Percentiles rank a stretch among this genome's conserved stretches.
Conservation (phyloP, 1,140 invertebrate genomes). For the Palaemon carinicauda region DNA sequence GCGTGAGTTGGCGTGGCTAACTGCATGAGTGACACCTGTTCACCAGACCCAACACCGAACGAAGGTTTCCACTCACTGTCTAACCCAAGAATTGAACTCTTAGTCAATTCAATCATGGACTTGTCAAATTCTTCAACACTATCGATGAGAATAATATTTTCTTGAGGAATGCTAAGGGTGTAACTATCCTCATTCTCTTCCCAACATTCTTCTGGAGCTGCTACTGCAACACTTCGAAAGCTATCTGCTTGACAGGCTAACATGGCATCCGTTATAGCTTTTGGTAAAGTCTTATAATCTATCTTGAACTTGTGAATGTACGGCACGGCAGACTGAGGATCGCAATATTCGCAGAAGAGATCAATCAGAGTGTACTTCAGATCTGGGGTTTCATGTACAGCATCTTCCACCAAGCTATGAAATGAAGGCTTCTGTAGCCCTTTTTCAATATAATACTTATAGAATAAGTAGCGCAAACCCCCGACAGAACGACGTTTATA, state of each 20-base stretch:
- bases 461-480: conserved; percentile 33
- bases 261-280: not conserved
- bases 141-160: conserved; percentile 15
- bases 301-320: conserved; percentile 16
- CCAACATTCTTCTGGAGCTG: not conserved
- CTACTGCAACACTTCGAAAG: not conserved
- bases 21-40: conserved; percentile 36
- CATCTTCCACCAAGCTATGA: conserved; percentile 29
- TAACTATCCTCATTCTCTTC: not conserved
- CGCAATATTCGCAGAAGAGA: conserved; percentile 26
- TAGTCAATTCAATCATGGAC: not conserved
- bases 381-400: conserved; percentile 31
- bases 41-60: conserved; percentile 18
- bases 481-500: conserved; percentile 15
- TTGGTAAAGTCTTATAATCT: not conserved
- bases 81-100: conserved; percentile 17
- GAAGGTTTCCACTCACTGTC: conserved; percentile 42
- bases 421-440: conserved; percentile 13
- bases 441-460: conserved; percentile 38
- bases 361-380: not conserved
- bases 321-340: conserved; percentile 7
- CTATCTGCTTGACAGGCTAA: not conserved
- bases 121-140: not conserved
- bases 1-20: conserved; percentile 14
- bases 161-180: conserved; percentile 12